Conservation (phyloP, 1,140 invertebrate species). For the Plectrocnemia conspersa region DNA sequence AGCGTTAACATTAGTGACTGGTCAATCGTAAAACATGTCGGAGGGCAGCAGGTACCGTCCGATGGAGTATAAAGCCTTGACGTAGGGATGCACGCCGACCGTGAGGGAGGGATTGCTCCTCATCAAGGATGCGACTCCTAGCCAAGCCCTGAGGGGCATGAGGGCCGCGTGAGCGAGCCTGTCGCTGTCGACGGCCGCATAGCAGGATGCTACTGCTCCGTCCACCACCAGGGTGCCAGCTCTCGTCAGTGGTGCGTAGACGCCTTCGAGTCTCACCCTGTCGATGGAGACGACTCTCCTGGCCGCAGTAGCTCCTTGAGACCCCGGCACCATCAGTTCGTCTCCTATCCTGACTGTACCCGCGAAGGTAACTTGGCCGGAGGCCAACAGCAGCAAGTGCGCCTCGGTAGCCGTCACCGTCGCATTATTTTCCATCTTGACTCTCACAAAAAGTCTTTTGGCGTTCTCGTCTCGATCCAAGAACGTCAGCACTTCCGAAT, state of each 20-base stretch:
- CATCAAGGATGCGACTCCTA: slow-evolving; percentile 38
- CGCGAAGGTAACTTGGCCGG: slow-evolving; percentile 48
- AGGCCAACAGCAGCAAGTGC: slow-evolving; percentile 67
- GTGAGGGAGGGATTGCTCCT: slow-evolving; percentile 29
- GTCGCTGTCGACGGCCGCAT: slow-evolving; percentile 85
- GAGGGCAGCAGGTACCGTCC: slow-evolving; percentile 66
- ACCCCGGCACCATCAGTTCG: slow-evolving; percentile 50
- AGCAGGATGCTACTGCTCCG: slow-evolving; percentile 88
- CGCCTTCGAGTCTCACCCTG: slow-evolving; percentile 60
- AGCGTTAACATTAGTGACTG: not conserved
- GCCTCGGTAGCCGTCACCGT: slow-evolving; percentile 76
- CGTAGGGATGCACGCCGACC: slow-evolving; percentile 82
- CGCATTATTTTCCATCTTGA: slow-evolving; percentile 66
- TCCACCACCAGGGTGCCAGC: slow-evolving; percentile 87
- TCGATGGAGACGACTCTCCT: slow-evolving; percentile 58
- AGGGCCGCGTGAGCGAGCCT: slow-evolving; percentile 78
- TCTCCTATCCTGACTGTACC: slow-evolving; percentile 44
- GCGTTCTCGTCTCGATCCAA: slow-evolving; percentile 72
- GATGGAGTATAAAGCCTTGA: slow-evolving; percentile 68
- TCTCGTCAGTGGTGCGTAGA: slow-evolving; percentile 85
- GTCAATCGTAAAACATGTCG: slow-evolving; percentile 42
- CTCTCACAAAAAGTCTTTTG: slow-evolving; percentile 63
- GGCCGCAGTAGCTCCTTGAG: slow-evolving; percentile 44
- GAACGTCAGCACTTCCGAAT: slow-evolving; percentile 75
- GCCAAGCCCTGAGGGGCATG: slow-evolving; percentile 64